Conservation (phyloP, 2,797 vertebrate genomes). For the Staurois parvus region DNA sequence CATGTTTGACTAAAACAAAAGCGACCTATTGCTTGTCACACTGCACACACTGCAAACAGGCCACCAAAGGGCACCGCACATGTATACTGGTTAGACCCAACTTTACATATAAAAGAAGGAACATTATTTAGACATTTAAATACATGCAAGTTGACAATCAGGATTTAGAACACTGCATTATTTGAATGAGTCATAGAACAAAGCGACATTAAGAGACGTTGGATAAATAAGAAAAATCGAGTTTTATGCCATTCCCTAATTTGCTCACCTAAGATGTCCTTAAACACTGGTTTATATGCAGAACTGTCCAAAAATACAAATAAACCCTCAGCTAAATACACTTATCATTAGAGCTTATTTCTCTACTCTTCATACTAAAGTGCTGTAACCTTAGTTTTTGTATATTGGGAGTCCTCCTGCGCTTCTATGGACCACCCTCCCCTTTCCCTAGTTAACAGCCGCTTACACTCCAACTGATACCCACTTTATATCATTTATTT, state of each 20-base stretch:
- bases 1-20: neutral
- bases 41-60: neutral
- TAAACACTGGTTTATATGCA: neutral
- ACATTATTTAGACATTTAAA: neutral
- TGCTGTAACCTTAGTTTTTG: too few relatives aligned
- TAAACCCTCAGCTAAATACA: neutral
- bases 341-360: too few relatives aligned
- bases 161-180: neutral
- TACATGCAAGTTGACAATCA: neutral
- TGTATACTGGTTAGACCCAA: neutral
- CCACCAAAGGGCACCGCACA: constrained; percentile 2
- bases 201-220: neutral
- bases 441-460: too few relatives aligned
- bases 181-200: neutral
- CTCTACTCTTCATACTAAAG: too few relatives aligned
- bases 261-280: neutral
- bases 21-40: neutral
- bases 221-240: neutral
- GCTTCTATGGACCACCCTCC: too few relatives aligned
- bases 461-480: too few relatives aligned
- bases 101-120: neutral
- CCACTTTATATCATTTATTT: too few relatives aligned
- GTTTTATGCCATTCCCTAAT: neutral
- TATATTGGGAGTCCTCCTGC: too few relatives aligned
- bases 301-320: neutral